phyloP scores from a whole-genome alignment of 2,113 vertebrate genomes.

The Megaptera novaeangliae region DNA sequence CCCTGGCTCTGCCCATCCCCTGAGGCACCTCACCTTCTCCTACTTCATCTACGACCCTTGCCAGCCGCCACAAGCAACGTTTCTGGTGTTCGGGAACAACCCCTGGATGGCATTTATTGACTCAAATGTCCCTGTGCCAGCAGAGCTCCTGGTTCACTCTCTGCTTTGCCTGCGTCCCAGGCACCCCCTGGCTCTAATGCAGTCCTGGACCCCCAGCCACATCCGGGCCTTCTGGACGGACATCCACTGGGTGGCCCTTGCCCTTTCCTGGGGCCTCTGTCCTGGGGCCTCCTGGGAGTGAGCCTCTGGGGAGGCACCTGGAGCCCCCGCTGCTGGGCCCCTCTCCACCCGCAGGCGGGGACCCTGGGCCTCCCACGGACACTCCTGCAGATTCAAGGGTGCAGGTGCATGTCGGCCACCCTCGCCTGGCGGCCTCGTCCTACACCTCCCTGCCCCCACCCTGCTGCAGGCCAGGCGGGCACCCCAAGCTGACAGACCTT shows the following conservation, averaged over 20 bases:
- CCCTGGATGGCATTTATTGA: not conserved
- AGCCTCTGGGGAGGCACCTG: not conserved
- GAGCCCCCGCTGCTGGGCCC: not conserved
- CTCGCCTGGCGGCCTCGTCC: too few species aligned
- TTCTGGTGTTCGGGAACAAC: not conserved
- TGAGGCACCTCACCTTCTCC: not conserved
- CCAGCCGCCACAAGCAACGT: not conserved
- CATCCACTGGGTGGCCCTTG: not conserved
- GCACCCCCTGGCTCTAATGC: not conserved
- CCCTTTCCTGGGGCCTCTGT: not conserved
- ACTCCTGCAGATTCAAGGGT: not conserved
- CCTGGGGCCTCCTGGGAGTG: not conserved
- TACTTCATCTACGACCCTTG: too few species aligned
- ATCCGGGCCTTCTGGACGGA: not conserved
- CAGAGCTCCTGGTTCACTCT: not conserved
- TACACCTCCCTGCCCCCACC: too few species aligned
- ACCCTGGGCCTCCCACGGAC: not conserved
- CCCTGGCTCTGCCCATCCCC: too few species aligned
- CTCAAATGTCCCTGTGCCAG: not conserved
- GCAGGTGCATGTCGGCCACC: too few species aligned
- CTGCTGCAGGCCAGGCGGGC: not conserved
- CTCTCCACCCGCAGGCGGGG: not conserved
- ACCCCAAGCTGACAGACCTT: not conserved
- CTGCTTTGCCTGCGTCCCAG: not conserved
- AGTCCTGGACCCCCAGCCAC: not conserved